Percentiles rank a stretch among this genome's conserved stretches.
phyloP scores from a whole-genome alignment of 2,113 vertebrate genomes.

The Paramormyrops kingsleyae region DNA sequence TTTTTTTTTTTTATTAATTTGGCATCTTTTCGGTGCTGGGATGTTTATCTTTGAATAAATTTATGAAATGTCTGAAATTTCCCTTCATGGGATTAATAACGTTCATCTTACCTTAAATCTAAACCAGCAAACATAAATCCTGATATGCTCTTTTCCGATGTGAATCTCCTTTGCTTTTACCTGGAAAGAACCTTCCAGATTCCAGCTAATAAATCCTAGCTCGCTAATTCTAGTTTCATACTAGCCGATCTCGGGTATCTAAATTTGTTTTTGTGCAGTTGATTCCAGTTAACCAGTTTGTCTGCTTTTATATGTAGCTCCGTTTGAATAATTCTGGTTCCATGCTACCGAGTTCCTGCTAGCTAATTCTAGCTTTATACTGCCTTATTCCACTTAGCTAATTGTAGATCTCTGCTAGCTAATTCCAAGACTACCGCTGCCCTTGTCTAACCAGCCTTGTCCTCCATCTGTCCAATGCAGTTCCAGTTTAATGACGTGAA shows the following conservation, averaged over 20 bases:
- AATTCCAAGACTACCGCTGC: not conserved
- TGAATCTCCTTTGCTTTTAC: not conserved
- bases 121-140: not conserved
- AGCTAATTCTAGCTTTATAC: not conserved
- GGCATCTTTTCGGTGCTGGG: not conserved
- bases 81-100: not conserved
- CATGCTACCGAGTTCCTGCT: not conserved
- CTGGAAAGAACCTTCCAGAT: not conserved
- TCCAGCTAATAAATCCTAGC: not conserved
- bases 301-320: not conserved
- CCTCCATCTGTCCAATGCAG: conserved; percentile 44
- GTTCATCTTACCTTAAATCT: not conserved
- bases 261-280: not conserved
- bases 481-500: conserved; percentile 84
- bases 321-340: not conserved
- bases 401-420: not conserved
- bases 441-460: not conserved
- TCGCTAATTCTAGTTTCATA: not conserved
- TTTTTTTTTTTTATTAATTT: not conserved
- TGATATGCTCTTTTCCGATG: not conserved
- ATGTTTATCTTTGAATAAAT: not conserved
- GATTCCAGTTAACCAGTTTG: not conserved
- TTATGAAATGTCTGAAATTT: not conserved
- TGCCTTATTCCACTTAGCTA: not conserved
- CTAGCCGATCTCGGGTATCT: not conserved